phyloP scores from a whole-genome alignment of 2,113 vertebrate genomes.

The Dryoscopus gambensis region DNA sequence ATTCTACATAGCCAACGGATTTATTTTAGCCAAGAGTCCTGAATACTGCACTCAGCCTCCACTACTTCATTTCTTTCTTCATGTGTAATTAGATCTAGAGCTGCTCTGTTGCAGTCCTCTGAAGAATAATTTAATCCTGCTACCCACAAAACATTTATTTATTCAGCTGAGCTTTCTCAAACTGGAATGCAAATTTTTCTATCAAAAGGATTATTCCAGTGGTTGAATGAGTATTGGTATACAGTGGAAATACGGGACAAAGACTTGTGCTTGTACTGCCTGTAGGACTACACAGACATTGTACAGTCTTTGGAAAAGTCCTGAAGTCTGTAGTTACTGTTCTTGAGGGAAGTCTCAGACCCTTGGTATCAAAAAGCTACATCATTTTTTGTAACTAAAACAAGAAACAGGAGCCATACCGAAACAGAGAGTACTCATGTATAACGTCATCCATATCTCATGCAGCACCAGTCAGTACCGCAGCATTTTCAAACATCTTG shows the following conservation, averaged over 20 bases:
- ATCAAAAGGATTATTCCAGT: not conserved
- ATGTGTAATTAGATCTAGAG: not conserved
- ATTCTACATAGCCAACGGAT: not conserved
- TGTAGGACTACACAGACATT: not conserved
- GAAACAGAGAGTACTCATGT: not conserved
- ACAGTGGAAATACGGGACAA: not conserved
- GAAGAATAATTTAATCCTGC: conserved; percentile 7
- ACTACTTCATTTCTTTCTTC: not conserved
- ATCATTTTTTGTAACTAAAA: not conserved
- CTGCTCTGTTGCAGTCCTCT: not conserved
- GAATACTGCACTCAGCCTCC: not conserved
- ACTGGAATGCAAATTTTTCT: not conserved
- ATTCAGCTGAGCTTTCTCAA: not conserved
- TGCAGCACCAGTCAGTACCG: not conserved
- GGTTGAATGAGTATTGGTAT: not conserved
- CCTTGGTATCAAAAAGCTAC: not conserved
- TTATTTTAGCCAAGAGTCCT: not conserved
- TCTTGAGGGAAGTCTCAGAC: not conserved
- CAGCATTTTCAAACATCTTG: not conserved
- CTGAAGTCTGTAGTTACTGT: not conserved
- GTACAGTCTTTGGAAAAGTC: not conserved
- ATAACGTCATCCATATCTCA: fast-evolving
- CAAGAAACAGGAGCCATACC: not conserved
- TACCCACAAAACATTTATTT: not conserved
- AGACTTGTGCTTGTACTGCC: not conserved